Evolutionary conservation across 53 echinoderm and acorn worm species (phyloP), one percentile per base, ranked within the genome.

Genomic region (Crossaster papposus): DNA sequence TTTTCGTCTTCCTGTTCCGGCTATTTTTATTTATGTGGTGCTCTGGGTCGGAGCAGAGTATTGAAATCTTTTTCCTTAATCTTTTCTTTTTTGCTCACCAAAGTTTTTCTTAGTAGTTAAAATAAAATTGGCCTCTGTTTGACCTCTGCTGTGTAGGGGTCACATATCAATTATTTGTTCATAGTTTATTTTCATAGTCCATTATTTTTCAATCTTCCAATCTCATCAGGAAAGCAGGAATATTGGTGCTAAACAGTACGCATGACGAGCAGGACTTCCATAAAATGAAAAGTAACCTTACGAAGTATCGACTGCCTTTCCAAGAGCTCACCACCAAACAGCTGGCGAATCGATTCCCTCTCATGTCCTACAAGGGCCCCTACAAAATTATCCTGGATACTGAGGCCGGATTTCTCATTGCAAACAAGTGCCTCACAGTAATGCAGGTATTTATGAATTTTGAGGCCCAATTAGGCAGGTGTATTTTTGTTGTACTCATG

Each of bases 381-480:
- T 88, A 52, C 34, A 70, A 81, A 14, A 85, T 84, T 18, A 58
- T 94, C 30, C 38, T 96, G 0, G 96, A 96, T 36, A 50, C 58
- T 24, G 89, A 89, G 15, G 94, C 96, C 14, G 96, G 94, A n/a
- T 70, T 94, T 32, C 83, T 96, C 2, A 80, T 80, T 32, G 96
- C 96, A 20, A 91, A 93, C 84, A 93, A 93, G 53, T 93, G 91
- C 24, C 93, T 93, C n/a, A 63, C 31, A 7, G 58, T 88, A 30
- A 89, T 93, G 68, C 96, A 94, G 94, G 96, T 96, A 87, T 32
- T 68, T 68, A 18, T 18, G 11, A 4, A 3, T 64, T 18, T 64
- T n/a, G n/a, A n/a, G n/a, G n/a, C n/a, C n/a, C n/a, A n/a, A n/a
- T n/a, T n/a, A n/a, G n/a, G n/a, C n/a, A n/a, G n/a, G n/a, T n/a